Evolutionary conservation across 1,140 invertebrate species (phyloP), one percentile per base, ranked within the genome.

Genomic region (Drosophila lini): DNA sequence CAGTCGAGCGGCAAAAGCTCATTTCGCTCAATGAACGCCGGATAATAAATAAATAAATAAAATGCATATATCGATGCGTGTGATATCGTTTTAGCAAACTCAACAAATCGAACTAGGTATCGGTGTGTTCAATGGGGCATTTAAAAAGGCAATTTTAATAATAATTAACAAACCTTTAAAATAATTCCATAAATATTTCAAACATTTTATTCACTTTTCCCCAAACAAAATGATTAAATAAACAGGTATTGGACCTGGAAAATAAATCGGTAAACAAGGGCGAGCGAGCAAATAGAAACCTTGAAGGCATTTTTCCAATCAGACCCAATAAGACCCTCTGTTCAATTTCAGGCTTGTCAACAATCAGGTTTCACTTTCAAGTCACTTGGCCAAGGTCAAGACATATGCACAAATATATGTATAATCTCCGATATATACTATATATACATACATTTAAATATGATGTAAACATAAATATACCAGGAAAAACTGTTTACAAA

Each of bases 401-500:
- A 32, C 34, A 55, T 25, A 25, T 15, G 6, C 38, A 34, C 48
- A 40, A 13, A 28, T 10, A 65, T 34, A 48, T 34, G 3, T 5
- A 52, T 13, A 22, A 15, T n/a, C 0, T 9, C 16, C 34, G 32
- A 40, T 36, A 47, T 28, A 22, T 40, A 42, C 16, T 16, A 50
- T 9, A 42, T n/a, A 64, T 44, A 71, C 36, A 61, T 60, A 71
- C 36, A 61, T 60, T 61, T 34, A 64, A 52, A 63, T 45, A 55
- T n/a, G 25, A 31, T 56, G 59, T 56, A 60, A 68, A 55, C 45
- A 42, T 31, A 48, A 74, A 68, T 32, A 67, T 13, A 32, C 10
- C 53, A 22, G 16, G 16, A 50, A 73, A 50, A 73, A 56, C n/a
- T 84, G 81, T 84, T 84, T 74, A 84, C 81, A 77, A 64, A 84